Evolutionary conservation across 2,888 invertebrate species (phyloP), one percentile per base, ranked within the genome.

Genomic region (Lacanobia wlatinum): DNA sequence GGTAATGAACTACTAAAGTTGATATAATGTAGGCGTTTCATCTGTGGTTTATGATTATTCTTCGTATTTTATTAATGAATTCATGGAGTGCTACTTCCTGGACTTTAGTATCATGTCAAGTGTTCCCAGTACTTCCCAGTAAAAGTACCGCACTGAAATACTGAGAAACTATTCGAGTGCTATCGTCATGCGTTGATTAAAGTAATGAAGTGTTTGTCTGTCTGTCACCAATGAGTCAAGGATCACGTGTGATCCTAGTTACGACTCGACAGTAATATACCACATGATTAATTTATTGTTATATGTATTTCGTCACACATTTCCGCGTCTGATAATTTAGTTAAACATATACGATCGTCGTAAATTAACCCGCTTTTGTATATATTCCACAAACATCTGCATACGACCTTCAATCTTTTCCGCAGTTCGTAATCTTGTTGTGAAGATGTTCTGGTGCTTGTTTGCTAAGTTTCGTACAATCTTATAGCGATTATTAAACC

Each of bases 361-460:
- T 84, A 84, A 87, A 84, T 84, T 82, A 78, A 78, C 53, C 78
- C 61, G 78, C 79, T 81, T 74, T 74, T 83, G 70, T 78, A 76
- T 75, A 76, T 81, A 73, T 84, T 83, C 80, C 74, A 85, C 84
- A 80, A 82, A 84, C 84, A 85, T 85, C 80, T 84, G 72, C 74
- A 70, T 77, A 85, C 83, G 91, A 86, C 93, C 93, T 93, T 90
- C 89, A 90, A 86, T 88, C 84, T 91, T 91, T 92, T 93, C 92
- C 91, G 92, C 87, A 84, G 89, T 88, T 88, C 84, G 87, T 87
- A 89, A 91, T 90, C 88, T 90, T 88, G 85, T 87, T 87, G 71
- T 87, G 88, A 87, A 89, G 88, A 88, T 84, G 86, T 83, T 85
- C 83, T 84, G 58, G 48, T 78, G 53, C 59, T 73, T 78, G 68